Evolutionary conservation across 2,888 invertebrate species (phyloP).

Genomic region (Sicus ferrugineus): DNA sequence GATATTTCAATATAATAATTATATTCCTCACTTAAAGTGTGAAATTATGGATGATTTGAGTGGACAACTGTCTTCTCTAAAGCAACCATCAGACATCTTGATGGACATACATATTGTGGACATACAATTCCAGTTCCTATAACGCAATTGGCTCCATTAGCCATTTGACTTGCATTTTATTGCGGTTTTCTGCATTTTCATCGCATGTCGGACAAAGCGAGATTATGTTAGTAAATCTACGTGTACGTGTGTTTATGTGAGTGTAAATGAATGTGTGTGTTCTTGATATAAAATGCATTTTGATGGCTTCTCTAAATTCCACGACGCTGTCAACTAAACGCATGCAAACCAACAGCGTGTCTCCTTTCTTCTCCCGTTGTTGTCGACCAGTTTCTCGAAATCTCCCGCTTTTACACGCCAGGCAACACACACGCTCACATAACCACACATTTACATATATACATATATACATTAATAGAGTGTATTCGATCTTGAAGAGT

Average conservation of each 20-base stretch:
- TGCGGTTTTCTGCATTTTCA: conserved; percentile 52
- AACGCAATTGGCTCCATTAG: conserved; percentile 1
- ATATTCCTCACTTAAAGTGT: too few relatives aligned
- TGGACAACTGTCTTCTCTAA: too few relatives aligned
- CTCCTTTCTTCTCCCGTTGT: neutral
- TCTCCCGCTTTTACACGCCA: neutral
- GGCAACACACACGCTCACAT: neutral
- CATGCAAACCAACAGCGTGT: neutral
- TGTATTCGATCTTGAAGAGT: too few relatives aligned
- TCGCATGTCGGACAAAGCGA: neutral
- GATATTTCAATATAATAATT: too few relatives aligned
- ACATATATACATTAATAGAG: too few relatives aligned
- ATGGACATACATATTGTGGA: conserved; percentile 11
- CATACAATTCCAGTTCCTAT: conserved; percentile 12
- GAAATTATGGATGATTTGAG: too few relatives aligned
- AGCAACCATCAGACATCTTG: conserved; percentile 1
- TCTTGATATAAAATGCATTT: conserved; percentile 32
- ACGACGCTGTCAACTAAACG: conserved; percentile 37
- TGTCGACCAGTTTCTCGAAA: neutral
- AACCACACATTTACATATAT: neutral
- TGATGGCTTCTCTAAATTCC: conserved; percentile 50
- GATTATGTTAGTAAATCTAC: conserved; percentile 45
- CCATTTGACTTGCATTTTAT: conserved; percentile 27
- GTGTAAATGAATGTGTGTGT: conserved; percentile 47
- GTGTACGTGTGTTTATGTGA: conserved; percentile 39